These are phyloP conservation scores for Sebastes vulpes DNA, from an alignment of 2,797 vertebrate genomes.

Conservation along the genomic window DNA sequence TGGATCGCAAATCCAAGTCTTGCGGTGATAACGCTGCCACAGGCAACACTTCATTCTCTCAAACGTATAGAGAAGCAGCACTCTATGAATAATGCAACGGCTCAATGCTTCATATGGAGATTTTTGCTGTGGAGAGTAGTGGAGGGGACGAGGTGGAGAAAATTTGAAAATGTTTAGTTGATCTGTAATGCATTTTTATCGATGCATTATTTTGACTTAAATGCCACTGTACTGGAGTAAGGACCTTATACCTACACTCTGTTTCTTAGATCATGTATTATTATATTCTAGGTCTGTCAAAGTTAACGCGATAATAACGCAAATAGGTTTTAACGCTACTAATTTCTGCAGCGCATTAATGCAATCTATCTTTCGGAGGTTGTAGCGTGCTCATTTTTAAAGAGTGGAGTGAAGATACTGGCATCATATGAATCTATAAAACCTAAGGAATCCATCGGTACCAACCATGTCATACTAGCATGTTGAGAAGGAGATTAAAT, in stretches of 20 bases:
- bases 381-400: no score
- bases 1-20: background rate
- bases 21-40: background rate
- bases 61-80: background rate
- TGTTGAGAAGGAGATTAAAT: no score
- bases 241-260: background rate
- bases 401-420: no score
- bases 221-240: background rate
- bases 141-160: background rate
- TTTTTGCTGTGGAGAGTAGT: background rate
- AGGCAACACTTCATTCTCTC: background rate
- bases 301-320: no score
- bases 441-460: no score
- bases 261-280: background rate
- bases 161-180: background rate
- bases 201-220: background rate
- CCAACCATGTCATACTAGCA: no score
- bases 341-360: no score
- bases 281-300: background rate
- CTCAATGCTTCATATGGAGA: background rate
- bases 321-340: no score
- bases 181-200: background rate
- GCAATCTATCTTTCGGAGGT: no score
- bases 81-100: background rate
- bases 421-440: no score